Percentiles rank a stretch among this genome's conserved stretches.
Conservation (phyloP, 1,140 invertebrate species). For the Eubasilissa regina region DNA sequence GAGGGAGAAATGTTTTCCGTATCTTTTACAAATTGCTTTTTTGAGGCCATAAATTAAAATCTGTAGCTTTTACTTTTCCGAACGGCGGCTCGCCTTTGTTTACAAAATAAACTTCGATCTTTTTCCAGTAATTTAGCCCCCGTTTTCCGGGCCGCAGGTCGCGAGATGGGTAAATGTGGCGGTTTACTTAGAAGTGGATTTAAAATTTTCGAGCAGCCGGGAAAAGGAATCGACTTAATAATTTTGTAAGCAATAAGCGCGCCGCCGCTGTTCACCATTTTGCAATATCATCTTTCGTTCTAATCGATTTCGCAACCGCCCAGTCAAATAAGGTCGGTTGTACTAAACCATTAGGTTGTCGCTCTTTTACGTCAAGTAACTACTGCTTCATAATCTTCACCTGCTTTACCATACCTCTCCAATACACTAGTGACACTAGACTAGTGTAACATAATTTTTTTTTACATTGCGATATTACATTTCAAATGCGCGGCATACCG, state of each 20-base stretch:
- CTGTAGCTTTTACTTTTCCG: conserved; percentile 14
- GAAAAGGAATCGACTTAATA: no score
- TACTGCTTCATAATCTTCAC: no score
- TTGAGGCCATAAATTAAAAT: conserved; percentile 42
- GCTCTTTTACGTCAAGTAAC: no score
- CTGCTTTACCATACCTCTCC: no score
- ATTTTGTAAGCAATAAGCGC: no score
- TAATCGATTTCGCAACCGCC: neutral
- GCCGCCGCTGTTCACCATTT: no score
- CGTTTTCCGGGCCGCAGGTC: neutral
- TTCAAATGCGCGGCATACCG: no score
- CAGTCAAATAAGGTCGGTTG: neutral
- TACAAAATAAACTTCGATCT: conserved; percentile 41
- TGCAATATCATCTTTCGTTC: no score
- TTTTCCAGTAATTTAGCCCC: conserved; percentile 25
- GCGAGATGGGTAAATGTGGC: neutral
- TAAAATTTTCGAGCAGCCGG: conserved; percentile 5
- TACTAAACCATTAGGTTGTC: neutral
- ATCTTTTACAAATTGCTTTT: conserved; percentile 41
- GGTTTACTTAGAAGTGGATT: neutral
- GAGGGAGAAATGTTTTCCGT: conserved; percentile 23
- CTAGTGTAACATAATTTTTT: no score
- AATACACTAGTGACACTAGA: no score
- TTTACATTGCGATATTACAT: no score
- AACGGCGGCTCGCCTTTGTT: conserved; percentile 18